Conservation (phyloP, 2,797 vertebrate genomes). For the Buceros bicornis region DNA sequence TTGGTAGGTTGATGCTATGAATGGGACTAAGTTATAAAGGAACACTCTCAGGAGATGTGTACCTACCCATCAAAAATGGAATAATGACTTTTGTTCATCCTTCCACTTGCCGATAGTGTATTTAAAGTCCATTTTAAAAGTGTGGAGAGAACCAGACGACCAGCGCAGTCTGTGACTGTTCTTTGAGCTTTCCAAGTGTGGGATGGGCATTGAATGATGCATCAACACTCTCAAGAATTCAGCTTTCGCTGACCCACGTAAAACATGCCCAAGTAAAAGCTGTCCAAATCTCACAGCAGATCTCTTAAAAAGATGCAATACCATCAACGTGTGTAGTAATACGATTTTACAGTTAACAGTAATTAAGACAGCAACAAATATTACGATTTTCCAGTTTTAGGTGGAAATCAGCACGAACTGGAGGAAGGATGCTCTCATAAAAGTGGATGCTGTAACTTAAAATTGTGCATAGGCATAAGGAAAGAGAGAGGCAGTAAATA, state of each 20-base stretch:
- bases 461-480: not conserved
- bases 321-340: not conserved
- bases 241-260: not conserved
- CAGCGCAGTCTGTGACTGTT: not conserved
- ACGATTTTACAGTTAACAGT: not conserved
- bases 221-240: not conserved
- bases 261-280: not conserved
- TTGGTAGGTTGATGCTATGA: not conserved
- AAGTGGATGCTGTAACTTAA: not conserved
- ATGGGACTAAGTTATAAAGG: not conserved
- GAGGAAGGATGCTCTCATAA: not conserved
- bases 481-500: not conserved
- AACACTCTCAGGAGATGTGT: not conserved
- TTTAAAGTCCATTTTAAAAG: not conserved
- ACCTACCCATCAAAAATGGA: not conserved
- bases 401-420: not conserved
- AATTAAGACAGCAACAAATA: not conserved
- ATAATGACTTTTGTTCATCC: not conserved
- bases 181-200: not conserved
- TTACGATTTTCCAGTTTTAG: not conserved
- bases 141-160: not conserved
- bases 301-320: not conserved
- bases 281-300: not conserved
- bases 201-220: not conserved
- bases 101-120: not conserved